Conservation (phyloP, 64 coral and sea anemone species). For the Stichodactyla helianthus region DNA sequence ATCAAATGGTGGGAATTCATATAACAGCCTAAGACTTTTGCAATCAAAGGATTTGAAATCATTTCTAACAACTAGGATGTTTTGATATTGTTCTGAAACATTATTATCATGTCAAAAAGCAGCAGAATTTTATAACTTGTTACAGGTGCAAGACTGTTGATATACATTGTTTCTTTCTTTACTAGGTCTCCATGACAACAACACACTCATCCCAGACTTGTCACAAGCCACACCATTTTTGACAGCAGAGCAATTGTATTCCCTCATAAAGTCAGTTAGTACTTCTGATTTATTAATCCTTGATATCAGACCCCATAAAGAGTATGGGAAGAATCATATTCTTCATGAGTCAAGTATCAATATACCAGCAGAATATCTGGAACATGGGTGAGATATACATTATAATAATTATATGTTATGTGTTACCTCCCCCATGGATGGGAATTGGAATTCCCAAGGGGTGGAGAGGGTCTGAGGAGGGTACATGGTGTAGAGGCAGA, state of each 20-base stretch:
- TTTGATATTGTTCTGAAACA: too few species aligned
- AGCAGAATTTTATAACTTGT: too few species aligned
- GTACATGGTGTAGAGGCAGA: too few species aligned
- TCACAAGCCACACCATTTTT: slow-evolving; percentile 8
- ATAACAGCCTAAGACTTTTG: too few species aligned
- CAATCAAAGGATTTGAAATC: too few species aligned
- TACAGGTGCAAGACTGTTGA: background rate
- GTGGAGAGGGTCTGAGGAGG: too few species aligned
- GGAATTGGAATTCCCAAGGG: too few species aligned
- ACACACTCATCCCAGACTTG: slow-evolving; percentile 3
- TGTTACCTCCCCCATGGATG: too few species aligned
- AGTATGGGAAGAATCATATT: slow-evolving; percentile 52
- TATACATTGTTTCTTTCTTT: background rate
- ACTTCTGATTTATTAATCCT: slow-evolving; percentile 47
- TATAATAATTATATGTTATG: too few species aligned
- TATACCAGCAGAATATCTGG: slow-evolving; percentile 62
- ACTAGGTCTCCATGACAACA: background rate
- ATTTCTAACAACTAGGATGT: background rate
- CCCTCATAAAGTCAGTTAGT: background rate
- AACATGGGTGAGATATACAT: slow-evolving; percentile 58
- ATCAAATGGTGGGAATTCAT: background rate
- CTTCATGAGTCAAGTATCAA: slow-evolving; percentile 48
- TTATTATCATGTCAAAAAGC: too few species aligned
- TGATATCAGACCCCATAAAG: slow-evolving; percentile 52
- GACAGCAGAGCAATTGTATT: slow-evolving; percentile 43